phyloP scores from a whole-genome alignment of 2,797 vertebrate genomes.

The Holocentrus rufus region DNA sequence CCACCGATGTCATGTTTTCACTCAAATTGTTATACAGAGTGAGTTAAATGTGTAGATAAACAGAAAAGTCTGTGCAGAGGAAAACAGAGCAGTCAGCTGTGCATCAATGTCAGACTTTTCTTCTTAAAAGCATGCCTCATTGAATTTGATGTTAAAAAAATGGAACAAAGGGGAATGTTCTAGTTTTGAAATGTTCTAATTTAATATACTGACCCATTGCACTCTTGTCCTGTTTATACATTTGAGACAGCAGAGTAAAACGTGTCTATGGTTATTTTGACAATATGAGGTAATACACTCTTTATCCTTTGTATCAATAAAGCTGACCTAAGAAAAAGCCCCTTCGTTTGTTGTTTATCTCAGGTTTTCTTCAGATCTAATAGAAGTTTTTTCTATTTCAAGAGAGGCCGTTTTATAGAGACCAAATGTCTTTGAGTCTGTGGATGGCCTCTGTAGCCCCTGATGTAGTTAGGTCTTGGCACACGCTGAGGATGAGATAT shows the following conservation, averaged over 20 bases:
- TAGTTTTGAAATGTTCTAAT: constrained; percentile 31
- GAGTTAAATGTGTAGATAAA: not conserved
- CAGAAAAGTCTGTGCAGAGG: too few relatives aligned
- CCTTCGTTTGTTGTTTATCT: constrained; percentile 15
- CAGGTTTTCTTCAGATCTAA: constrained; percentile 17
- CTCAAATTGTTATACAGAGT: too few relatives aligned
- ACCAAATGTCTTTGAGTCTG: constrained; percentile 43
- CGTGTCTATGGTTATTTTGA: constrained; percentile 16
- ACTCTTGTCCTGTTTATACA: constrained; percentile 19
- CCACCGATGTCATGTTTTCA: too few relatives aligned
- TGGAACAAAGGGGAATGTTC: not conserved
- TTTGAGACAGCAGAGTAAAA: constrained; percentile 27
- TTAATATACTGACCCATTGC: not conserved
- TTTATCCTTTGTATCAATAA: constrained; percentile 11
- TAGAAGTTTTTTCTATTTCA: constrained; percentile 3
- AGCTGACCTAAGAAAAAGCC: not conserved
- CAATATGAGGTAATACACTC: constrained; percentile 10
- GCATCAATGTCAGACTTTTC: too few relatives aligned
- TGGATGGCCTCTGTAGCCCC: not conserved
- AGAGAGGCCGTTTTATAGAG: constrained; percentile 37
- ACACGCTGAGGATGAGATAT: constrained; percentile 8
- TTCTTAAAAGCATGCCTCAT: not conserved
- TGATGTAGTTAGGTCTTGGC: not conserved
- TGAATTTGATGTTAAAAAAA: not conserved
- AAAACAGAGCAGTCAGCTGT: not conserved